A percentile compares a stretch with the other conserved stretches of the same genome.
Conservation (phyloP, 92 coral and sea anemone genomes). For the Phenganax stokvisi region DNA sequence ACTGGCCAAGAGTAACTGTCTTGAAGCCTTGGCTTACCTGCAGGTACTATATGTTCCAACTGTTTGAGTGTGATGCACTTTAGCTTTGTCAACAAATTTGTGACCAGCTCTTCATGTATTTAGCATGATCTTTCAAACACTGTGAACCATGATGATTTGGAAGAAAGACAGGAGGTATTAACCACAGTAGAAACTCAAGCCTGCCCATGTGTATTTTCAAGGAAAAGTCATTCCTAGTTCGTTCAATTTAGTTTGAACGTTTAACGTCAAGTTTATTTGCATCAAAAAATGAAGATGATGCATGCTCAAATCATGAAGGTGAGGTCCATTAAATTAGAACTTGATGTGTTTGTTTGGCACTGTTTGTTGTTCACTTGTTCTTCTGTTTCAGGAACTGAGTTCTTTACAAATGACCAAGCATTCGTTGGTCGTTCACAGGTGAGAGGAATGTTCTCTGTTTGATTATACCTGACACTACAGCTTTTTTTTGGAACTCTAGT, state of each 20-base stretch:
- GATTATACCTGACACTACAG: background rate
- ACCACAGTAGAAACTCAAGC: background rate
- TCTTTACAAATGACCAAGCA: conserved; percentile 53
- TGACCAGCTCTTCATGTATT: background rate
- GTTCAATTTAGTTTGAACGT: conserved; percentile 62
- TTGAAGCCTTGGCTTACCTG: conserved; percentile 67
- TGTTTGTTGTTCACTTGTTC: background rate
- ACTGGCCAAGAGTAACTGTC: conserved; percentile 59
- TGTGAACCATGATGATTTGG: conserved; percentile 77
- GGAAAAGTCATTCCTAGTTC: background rate
- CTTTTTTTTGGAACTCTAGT: background rate
- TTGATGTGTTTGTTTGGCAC: background rate
- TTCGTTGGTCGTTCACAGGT: conserved; percentile 87
- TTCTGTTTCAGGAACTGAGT: conserved; percentile 40
- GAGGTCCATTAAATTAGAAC: background rate
- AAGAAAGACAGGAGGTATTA: conserved; percentile 75
- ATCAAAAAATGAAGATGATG: conserved; percentile 44
- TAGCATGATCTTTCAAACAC: conserved; percentile 79
- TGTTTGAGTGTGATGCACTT: background rate
- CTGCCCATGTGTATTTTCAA: too few species aligned
- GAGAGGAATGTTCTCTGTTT: background rate
- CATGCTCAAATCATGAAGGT: conserved; percentile 38
- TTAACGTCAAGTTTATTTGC: conserved; percentile 71
- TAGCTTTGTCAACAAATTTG: too few species aligned
- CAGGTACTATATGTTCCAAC: conserved; percentile 51